Evolutionary conservation across 2,113 vertebrate species (phyloP).

Genomic region (Sylvia atricapilla): DNA sequence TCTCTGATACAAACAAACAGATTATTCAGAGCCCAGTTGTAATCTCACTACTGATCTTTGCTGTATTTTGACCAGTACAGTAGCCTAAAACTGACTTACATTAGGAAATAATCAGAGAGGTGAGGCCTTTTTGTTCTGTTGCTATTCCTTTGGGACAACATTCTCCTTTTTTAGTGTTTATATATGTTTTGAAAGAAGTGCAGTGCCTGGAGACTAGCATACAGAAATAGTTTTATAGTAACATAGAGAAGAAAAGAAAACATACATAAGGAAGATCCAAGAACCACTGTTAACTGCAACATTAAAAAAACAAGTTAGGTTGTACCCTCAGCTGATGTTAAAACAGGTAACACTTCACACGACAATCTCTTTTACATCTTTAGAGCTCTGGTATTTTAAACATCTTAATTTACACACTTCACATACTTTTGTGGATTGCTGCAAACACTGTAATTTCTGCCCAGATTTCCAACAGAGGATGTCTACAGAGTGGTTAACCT

Average conservation of each 20-base stretch:
- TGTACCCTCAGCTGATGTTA: not conserved
- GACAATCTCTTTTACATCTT: not conserved
- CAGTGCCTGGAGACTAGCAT: not conserved
- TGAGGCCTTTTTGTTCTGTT: not conserved
- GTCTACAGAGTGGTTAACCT: not conserved
- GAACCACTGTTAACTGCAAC: not conserved
- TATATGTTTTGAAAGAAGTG: not conserved
- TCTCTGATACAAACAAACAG: not conserved
- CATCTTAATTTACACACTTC: not conserved
- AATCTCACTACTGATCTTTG: slow-evolving; percentile 6
- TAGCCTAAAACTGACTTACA: slow-evolving; percentile 9
- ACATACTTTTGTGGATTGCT: not conserved
- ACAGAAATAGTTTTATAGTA: not conserved
- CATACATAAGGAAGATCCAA: not conserved
- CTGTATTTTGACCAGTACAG: not conserved
- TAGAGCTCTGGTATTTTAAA: not conserved
- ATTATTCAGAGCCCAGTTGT: not conserved
- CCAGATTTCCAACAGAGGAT: not conserved
- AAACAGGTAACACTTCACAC: not conserved
- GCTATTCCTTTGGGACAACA: not conserved
- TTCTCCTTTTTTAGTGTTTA: not conserved
- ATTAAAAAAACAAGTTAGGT: not conserved
- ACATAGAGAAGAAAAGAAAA: not conserved
- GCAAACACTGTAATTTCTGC: not conserved
- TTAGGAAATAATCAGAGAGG: slow-evolving; percentile 5